phyloP scores from a whole-genome alignment of 2,113 vertebrate species.

The Donacobius atricapilla region DNA sequence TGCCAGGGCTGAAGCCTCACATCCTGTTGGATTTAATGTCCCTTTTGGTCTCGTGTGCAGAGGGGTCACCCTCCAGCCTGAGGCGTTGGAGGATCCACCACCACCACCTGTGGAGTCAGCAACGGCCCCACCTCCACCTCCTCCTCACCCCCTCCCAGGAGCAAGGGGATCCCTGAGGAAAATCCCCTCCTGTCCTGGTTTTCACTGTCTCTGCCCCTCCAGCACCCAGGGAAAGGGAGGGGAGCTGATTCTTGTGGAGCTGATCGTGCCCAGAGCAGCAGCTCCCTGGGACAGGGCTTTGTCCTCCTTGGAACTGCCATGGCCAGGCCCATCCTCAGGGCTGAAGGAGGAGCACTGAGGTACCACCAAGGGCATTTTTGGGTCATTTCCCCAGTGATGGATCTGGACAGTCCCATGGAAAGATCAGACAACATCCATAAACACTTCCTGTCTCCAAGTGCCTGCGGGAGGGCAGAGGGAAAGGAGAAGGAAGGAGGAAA shows the following conservation, averaged over 20 bases:
- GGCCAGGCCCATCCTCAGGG: accelerated
- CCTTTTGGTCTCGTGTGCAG: too few species aligned
- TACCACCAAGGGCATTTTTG: not conserved
- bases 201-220: not conserved
- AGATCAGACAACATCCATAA: not conserved
- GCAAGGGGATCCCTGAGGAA: not conserved
- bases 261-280: not conserved
- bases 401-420: not conserved
- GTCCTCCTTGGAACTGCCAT: accelerated
- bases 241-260: not conserved
- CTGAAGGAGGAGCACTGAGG: not conserved
- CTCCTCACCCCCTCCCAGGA: not conserved
- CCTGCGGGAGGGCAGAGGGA: not conserved
- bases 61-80: too few species aligned
- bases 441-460: accelerated
- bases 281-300: not conserved
- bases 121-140: not conserved
- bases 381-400: not conserved
- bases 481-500: not conserved
- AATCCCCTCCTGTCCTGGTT: not conserved
- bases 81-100: not conserved
- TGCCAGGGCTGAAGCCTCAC: too few species aligned
- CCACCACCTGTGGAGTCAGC: too few species aligned
- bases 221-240: not conserved
- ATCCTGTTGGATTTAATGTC: too few species aligned